Percentiles rank a stretch among this genome's conserved stretches.
phyloP scores from a whole-genome alignment of 2,797 vertebrate genomes.

The Chrysocyon brachyurus region DNA sequence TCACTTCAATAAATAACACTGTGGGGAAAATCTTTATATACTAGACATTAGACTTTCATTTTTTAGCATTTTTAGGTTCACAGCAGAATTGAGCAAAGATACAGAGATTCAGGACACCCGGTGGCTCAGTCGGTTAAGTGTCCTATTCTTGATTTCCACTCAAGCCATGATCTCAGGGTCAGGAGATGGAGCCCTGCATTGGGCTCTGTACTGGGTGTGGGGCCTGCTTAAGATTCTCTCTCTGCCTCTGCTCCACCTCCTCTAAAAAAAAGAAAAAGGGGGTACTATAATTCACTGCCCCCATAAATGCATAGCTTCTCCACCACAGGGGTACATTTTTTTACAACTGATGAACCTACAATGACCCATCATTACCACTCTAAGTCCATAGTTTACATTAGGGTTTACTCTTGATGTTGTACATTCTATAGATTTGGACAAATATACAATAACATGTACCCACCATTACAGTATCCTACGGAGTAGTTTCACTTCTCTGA shows the following conservation, averaged over 20 bases:
- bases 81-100: background rate
- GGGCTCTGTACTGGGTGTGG: background rate
- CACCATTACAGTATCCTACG: background rate
- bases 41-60: background rate
- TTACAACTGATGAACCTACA: background rate
- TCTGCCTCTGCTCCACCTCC: background rate
- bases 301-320: background rate
- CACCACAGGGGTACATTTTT: background rate
- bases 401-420: background rate
- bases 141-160: background rate
- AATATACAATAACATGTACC: background rate
- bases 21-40: background rate
- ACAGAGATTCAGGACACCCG: background rate
- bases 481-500: background rate
- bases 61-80: background rate
- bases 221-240: background rate
- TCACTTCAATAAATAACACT: constrained; percentile 36
- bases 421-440: background rate
- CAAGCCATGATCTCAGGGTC: background rate
- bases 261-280: background rate
- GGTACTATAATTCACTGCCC: background rate
- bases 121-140: background rate
- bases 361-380: background rate
- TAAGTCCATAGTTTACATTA: background rate
- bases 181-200: background rate